Conservation (phyloP, 2,888 invertebrate species). For the Cephonodes hylas region DNA sequence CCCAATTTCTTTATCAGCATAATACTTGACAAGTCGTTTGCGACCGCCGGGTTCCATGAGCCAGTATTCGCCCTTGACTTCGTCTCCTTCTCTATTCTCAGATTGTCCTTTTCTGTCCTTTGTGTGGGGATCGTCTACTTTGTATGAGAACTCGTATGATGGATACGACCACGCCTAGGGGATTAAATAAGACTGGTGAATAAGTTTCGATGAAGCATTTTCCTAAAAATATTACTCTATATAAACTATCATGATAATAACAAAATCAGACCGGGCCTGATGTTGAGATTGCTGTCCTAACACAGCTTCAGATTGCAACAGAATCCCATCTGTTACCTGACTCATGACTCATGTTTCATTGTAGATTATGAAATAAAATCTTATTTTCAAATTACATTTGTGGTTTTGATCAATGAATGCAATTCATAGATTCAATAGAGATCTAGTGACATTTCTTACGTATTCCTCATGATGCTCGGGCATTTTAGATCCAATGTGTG, state of each 20-base stretch:
- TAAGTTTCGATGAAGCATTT: background rate
- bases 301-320: no score
- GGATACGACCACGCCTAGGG: slow-evolving; percentile 71
- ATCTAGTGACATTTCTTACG: slow-evolving; percentile 44
- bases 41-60: slow-evolving; percentile 77
- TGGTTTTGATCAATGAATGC: background rate
- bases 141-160: slow-evolving; percentile 78
- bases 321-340: no score
- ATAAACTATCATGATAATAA: background rate
- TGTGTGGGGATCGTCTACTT: slow-evolving; percentile 78
- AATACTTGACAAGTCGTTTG: slow-evolving; percentile 74
- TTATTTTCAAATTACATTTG: no score
- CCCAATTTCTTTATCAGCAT: slow-evolving; percentile 76
- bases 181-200: background rate
- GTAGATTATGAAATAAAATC: no score
- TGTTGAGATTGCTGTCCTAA: no score
- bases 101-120: slow-evolving; percentile 78
- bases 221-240: background rate
- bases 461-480: slow-evolving; percentile 70
- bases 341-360: no score
- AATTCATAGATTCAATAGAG: background rate
- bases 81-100: slow-evolving; percentile 73
- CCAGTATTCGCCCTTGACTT: slow-evolving; percentile 77
- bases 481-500: slow-evolving; percentile 25
- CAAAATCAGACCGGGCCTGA: no score